Conservation (phyloP, 2,888 invertebrate species). For the Drosophila pseudotalamancana region DNA sequence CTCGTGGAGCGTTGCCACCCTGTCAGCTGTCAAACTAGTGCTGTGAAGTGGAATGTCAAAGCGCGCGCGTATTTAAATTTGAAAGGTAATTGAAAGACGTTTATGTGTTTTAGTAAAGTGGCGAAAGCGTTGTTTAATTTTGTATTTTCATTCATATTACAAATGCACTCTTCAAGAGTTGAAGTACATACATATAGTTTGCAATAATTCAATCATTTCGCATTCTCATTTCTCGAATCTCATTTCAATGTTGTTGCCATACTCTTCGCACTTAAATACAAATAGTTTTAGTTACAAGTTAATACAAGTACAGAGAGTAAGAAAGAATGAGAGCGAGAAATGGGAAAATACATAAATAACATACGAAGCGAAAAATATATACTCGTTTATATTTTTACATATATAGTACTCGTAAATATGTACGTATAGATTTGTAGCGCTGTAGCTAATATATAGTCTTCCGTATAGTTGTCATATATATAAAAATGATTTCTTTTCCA, state of each 20-base stretch:
- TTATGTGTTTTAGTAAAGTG: constrained; percentile 65
- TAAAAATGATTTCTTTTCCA: constrained; percentile 39
- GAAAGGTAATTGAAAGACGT: constrained; percentile 3
- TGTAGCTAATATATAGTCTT: constrained; percentile 41
- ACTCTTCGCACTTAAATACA: constrained; percentile 51
- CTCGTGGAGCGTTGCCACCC: neutral
- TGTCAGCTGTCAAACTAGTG: neutral
- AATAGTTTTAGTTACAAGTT: constrained; percentile 41
- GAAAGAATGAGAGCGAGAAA: constrained; percentile 20
- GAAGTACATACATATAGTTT: constrained; percentile 44
- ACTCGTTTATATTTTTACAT: constrained; percentile 27
- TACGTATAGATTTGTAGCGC: constrained; percentile 61
- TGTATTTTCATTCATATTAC: constrained; percentile 61
- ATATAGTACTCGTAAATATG: constrained; percentile 40
- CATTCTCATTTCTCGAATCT: constrained; percentile 21
- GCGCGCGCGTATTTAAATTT: neutral
- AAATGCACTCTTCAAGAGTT: constrained; percentile 70
- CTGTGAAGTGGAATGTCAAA: neutral
- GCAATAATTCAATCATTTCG: constrained; percentile 26
- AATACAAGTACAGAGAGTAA: constrained; percentile 26
- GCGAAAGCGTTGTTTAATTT: constrained; percentile 67
- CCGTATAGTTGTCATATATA: constrained; percentile 52
- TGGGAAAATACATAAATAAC: constrained; percentile 48
- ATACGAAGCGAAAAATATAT: constrained; percentile 50
- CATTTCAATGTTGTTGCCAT: constrained; percentile 28